These are phyloP conservation scores for Progne subis DNA, from an alignment of 2,113 vertebrate genomes.

Conservation along the genomic window DNA sequence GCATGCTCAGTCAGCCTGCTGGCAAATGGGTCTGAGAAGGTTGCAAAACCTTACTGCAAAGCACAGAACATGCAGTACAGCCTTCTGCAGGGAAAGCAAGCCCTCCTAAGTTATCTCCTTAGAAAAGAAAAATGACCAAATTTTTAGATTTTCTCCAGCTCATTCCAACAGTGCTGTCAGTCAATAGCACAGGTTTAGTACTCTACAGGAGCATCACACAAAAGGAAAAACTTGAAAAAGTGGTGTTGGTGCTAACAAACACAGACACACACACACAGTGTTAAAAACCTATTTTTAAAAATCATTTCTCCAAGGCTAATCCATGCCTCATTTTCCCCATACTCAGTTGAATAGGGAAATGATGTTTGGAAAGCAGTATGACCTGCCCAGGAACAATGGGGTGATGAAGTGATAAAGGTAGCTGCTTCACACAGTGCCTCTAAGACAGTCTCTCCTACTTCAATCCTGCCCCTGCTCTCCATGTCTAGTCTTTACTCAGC, in stretches of 20 bases:
- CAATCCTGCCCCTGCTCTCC: neutral
- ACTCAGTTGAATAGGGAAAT: neutral
- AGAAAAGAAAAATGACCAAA: neutral
- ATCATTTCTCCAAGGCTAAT: neutral
- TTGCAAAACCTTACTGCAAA: neutral
- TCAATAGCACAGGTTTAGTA: neutral
- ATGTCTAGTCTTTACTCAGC: neutral
- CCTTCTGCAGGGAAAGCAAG: neutral
- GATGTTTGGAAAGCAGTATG: neutral
- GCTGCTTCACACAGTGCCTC: neutral
- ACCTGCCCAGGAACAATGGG: neutral
- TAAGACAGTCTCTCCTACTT: neutral
- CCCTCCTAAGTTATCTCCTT: neutral
- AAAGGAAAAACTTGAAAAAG: neutral
- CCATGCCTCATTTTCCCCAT: neutral
- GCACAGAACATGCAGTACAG: neutral
- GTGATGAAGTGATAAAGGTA: neutral
- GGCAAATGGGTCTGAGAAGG: neutral
- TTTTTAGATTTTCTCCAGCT: neutral
- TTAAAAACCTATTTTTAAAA: neutral
- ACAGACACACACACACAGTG: neutral
- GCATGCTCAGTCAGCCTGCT: neutral
- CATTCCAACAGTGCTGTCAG: neutral
- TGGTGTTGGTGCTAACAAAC: neutral
- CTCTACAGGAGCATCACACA: neutral